Evolutionary conservation across 2,888 invertebrate species (phyloP).

Genomic region (Leptopilina drosophilae): DNA sequence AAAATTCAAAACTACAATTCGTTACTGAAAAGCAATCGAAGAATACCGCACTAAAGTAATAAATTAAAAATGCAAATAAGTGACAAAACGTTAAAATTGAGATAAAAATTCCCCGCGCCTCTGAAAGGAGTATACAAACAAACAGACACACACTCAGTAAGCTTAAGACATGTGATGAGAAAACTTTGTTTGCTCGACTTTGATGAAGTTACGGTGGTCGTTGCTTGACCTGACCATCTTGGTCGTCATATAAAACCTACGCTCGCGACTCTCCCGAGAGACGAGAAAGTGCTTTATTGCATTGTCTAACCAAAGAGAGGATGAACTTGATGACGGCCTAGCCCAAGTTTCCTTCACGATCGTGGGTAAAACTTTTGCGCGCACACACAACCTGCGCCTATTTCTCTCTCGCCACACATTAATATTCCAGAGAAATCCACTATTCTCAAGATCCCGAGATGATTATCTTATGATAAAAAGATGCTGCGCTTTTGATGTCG

Average conservation of each 20-base stretch:
- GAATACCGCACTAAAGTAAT: no score
- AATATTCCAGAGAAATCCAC: constrained; percentile 11
- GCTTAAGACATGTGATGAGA: neutral
- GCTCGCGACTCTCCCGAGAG: constrained; percentile 12
- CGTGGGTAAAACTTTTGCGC: neutral
- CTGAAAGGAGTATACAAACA: no score
- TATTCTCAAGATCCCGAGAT: neutral
- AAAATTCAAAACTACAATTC: no score
- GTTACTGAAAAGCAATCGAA: no score
- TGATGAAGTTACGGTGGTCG: constrained; percentile 21
- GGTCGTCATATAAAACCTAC: constrained; percentile 31
- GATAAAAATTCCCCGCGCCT: no score
- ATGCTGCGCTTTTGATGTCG: constrained; percentile 8
- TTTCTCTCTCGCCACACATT: neutral
- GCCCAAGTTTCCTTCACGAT: constrained; percentile 26
- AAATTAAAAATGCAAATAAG: no score
- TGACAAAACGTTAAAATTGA: no score
- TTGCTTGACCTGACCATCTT: neutral
- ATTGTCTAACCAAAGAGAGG: constrained; percentile 8
- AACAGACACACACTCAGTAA: no score
- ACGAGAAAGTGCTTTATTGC: constrained; percentile 34
- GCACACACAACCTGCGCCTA: neutral
- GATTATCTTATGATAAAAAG: neutral
- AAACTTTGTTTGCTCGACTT: constrained; percentile 38
- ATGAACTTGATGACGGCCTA: constrained; percentile 34